Conservation (phyloP, 2,888 invertebrate genomes). For the Tortricodes alternella region DNA sequence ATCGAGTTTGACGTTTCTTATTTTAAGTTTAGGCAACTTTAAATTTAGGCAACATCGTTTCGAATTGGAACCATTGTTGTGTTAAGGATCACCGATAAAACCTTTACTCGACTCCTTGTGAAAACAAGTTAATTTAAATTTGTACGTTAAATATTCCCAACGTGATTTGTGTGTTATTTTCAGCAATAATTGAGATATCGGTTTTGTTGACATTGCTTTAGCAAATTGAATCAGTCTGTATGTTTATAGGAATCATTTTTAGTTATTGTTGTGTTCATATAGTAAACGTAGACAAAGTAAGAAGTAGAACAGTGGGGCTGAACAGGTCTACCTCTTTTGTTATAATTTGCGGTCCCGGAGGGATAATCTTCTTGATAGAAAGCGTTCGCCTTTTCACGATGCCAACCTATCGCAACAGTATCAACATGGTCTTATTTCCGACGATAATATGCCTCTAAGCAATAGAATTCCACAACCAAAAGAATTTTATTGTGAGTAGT, state of each 20-base stretch:
- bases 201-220: slow-evolving; percentile 7
- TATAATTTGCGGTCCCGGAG: slow-evolving; percentile 67
- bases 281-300: slow-evolving; percentile 41
- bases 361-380: slow-evolving; percentile 79
- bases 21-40: too few relatives aligned
- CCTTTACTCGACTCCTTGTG: not conserved
- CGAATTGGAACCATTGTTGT: too few relatives aligned
- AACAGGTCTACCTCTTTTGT: slow-evolving; percentile 61
- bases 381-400: slow-evolving; percentile 75
- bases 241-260: not conserved
- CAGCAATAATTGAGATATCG: not conserved
- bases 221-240: too few relatives aligned
- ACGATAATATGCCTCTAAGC: slow-evolving; percentile 30
- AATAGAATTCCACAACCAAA: slow-evolving; percentile 10
- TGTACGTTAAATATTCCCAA: slow-evolving; percentile 8
- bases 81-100: not conserved
- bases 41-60: too few relatives aligned
- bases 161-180: slow-evolving; percentile 15
- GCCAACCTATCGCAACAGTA: slow-evolving; percentile 64
- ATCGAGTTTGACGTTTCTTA: slow-evolving; percentile 39
- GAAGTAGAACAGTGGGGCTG: not conserved
- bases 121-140: slow-evolving; percentile 17
- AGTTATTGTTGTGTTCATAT: slow-evolving; percentile 60
- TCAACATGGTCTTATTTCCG: slow-evolving; percentile 41
- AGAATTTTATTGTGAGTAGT: slow-evolving; percentile 19